Conservation (phyloP, 2,113 vertebrate species). For the Microtus pennsylvanicus region DNA sequence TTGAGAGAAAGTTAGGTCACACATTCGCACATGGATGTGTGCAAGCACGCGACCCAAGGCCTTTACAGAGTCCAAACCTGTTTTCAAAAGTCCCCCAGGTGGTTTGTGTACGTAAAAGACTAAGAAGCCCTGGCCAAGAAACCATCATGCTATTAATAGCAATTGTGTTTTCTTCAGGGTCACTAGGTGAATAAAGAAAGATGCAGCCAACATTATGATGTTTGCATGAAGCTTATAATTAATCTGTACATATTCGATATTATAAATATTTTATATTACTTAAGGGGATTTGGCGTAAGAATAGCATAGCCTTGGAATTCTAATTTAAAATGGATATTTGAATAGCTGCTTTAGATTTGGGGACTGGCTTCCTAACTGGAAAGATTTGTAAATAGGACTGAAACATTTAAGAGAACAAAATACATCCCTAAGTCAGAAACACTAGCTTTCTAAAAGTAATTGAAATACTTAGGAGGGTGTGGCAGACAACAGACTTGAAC, state of each 20-base stretch:
- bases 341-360: constrained; percentile 22
- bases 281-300: neutral
- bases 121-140: neutral
- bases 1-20: neutral
- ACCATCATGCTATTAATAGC: neutral
- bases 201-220: neutral
- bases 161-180: neutral
- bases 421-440: neutral
- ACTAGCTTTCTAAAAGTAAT: neutral
- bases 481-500: neutral
- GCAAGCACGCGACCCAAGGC: neutral
- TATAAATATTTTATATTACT: constrained; percentile 24
- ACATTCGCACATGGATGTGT: neutral
- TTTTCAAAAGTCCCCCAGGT: neutral
- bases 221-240: constrained; percentile 12
- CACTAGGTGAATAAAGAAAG: neutral
- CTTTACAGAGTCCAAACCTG: neutral
- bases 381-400: constrained; percentile 9
- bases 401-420: constrained; percentile 23
- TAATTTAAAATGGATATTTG: constrained; percentile 43
- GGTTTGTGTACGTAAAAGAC: neutral
- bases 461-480: neutral
- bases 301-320: constrained; percentile 28
- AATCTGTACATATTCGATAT: constrained; percentile 11
- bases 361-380: neutral